Base-by-base conservation (phyloP, 2,797 vertebrate genomes). In the Salarias fasciatus region DNA sequence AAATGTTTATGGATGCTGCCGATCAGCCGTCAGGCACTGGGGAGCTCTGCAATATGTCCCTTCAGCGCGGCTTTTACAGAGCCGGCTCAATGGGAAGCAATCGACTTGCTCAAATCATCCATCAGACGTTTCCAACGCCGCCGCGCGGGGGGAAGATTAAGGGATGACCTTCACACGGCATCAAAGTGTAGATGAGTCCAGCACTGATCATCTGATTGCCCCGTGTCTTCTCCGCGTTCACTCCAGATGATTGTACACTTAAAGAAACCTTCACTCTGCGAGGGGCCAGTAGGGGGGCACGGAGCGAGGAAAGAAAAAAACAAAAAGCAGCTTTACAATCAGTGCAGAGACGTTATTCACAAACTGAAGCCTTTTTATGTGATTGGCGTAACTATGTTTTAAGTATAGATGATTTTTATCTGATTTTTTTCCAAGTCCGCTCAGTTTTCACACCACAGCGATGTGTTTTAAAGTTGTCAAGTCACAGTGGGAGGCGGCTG, bases 191-290 rank as follows among this genome's bases (percentile, higher is more conserved):
- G 69, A 89, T 77, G 72, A 77, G 66, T 63, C 59, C 63, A 28
- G 38, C 42, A 37, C 62, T 64, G 80, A 82, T 81, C 74, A 74
- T 70, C 65, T 87, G 85, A 88, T 90, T 89, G 80, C 73, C 62
- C 44, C 45, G 18, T 15, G 50, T 59, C 54, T 62, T 83, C 62
- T 45, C 65, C 37, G 50, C 55, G 74, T 82, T 86, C 69, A 80
- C 72, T 85, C 65, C 46, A 69, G 47, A 72, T 80, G 80, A 86
- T 83, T 86, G 80, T 80, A 41, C 52, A 61, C 71, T 62, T 55
- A 69, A 41, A 63, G 74, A 71, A 72, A 69, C 73, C 75, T 84
- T 83, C 62, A 43, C 50, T 28, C 28, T 0, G 36, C 11, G 18
- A 59, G 52, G 52, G 47, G 60, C 53, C 50, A 72, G 68, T 18